A percentile compares a stretch with the other conserved stretches of the same genome.
Conservation (phyloP, 2,113 vertebrate species). For the Corynorhinus townsendii region DNA sequence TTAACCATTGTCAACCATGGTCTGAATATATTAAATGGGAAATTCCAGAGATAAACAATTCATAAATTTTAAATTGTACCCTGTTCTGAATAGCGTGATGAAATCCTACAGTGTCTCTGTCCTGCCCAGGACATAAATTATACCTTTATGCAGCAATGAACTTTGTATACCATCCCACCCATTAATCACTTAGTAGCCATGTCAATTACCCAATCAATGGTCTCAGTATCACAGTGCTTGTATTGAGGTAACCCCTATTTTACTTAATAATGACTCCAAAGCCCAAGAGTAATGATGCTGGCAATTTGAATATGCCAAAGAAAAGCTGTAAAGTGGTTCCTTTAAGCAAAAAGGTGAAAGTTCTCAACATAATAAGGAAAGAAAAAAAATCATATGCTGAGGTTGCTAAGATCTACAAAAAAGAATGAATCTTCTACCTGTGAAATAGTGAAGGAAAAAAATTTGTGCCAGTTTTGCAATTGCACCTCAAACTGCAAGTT, state of each 20-base stretch:
- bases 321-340: not conserved
- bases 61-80: not conserved
- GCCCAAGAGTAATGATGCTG: not conserved
- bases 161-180: not conserved
- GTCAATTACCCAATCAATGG: not conserved
- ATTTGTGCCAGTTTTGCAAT: not conserved
- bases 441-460: not conserved
- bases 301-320: not conserved
- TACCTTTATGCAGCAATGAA: not conserved
- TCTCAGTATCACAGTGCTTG: not conserved
- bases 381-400: not conserved
- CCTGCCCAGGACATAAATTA: not conserved
- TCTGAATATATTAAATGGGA: not conserved
- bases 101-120: not conserved
- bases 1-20: not conserved
- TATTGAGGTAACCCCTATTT: not conserved
- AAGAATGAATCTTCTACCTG: not conserved
- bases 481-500: not conserved
- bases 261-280: not conserved
- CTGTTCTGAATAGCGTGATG: not conserved
- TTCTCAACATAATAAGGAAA: not conserved
- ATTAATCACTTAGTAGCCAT: not conserved
- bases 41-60: not conserved
- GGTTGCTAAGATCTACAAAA: not conserved
- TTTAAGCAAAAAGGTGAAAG: not conserved